Evolutionary conservation across 1,140 invertebrate species (phyloP).

Genomic region (Probaryconus sp.): DNA sequence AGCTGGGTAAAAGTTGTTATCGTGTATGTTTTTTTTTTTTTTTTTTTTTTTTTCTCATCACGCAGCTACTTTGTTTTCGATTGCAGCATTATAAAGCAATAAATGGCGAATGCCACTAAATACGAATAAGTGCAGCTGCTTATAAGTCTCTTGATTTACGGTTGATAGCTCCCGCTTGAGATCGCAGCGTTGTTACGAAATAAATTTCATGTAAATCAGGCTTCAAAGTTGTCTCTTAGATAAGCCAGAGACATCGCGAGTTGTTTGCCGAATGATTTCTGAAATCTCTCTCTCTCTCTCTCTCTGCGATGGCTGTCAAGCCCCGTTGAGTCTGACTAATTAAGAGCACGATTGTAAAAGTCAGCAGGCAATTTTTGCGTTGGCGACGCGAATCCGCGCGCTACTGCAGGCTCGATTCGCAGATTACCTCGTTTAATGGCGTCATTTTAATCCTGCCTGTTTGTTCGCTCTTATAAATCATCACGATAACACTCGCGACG

Average conservation of each 20-base stretch:
- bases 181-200: constrained; percentile 56
- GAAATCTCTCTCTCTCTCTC: constrained; percentile 67
- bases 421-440: constrained; percentile 76
- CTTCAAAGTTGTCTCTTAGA: constrained; percentile 70
- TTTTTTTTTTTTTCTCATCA: too few species aligned
- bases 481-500: constrained; percentile 69
- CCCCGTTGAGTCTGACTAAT: constrained; percentile 65
- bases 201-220: constrained; percentile 76
- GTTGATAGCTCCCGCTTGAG: constrained; percentile 54
- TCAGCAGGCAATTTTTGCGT: constrained; percentile 51
- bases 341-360: constrained; percentile 71
- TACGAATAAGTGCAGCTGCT: constrained; percentile 46
- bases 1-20: constrained; percentile 38
- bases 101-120: constrained; percentile 49
- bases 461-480: constrained; percentile 78
- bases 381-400: constrained; percentile 43
- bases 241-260: constrained; percentile 68
- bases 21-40: too few species aligned
- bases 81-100: constrained; percentile 48
- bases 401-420: constrained; percentile 62
- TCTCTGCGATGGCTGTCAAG: constrained; percentile 68
- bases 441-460: constrained; percentile 71
- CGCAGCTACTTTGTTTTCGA: constrained; percentile 34
- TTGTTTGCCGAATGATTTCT: constrained; percentile 73
- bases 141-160: constrained; percentile 58